Base-by-base conservation (phyloP, 2,113 vertebrate genomes). In the Halcyon senegalensis region DNA sequence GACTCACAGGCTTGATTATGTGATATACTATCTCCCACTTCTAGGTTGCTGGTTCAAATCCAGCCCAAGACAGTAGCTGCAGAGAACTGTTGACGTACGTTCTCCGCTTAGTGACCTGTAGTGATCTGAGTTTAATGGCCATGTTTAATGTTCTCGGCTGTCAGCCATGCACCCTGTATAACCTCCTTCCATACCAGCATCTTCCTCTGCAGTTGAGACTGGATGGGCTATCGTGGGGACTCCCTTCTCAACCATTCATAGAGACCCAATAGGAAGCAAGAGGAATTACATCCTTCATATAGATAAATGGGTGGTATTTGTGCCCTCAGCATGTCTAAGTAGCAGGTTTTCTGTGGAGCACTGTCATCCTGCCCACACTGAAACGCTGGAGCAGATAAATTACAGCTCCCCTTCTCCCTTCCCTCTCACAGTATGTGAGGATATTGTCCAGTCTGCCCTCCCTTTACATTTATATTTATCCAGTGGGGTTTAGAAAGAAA, bases 51-150 rank as follows among this genome's bases (percentile, higher is more conserved):
- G 69, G 51, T 94, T 82, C 91, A 62, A 63, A 13, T 84, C 89
- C 87, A 94, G 87, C 70, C 72, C 82, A 75, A 86, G 58, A 60
- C 66, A 92, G 94, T 85, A 95, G 89, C 74, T 92, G 88, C 48
- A 94, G 50, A 81, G 83, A 48, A 37, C 73, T 62, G 80, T 87
- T 87, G 85, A 77, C 2, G 18, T 87, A 51, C 10, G 1, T 86
- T 76, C 83, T 89, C 80, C 90, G 30, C 51, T 59, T 68, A 68
- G 73, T 77, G 90, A 75, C 66, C 87, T 77, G 4, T 43, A 37
- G 33, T n/a, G 41, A 73, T 92, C 28, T 75, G 76, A 58, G 39
- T 84, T 90, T 89, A 55, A 66, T 59, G 89, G 59, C 44, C 23
- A 0, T 33, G 41, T 51, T 58, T 76, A 56, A 62, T 8, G 23